Conservation (phyloP, 2,113 vertebrate species). For the Neolamprologus fasciatus region DNA sequence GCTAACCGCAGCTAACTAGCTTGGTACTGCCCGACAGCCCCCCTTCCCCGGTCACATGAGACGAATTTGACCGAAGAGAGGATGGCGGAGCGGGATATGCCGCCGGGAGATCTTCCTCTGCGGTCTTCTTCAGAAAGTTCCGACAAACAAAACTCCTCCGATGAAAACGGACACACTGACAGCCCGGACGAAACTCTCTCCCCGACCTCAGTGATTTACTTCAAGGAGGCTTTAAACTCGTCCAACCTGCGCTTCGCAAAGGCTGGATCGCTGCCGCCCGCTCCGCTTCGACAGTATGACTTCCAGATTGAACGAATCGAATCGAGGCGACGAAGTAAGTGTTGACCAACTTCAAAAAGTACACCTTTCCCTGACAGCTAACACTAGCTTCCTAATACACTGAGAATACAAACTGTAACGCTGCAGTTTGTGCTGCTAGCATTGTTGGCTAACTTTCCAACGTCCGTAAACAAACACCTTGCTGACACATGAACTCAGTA, state of each 20-base stretch:
- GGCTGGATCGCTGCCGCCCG: slow-evolving; percentile 11
- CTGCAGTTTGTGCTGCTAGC: not conserved
- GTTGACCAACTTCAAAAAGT: not conserved
- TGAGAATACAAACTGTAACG: rapidly evolving
- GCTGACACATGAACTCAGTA: not conserved
- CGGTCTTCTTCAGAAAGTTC: slow-evolving; percentile 21
- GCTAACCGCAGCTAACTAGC: not conserved
- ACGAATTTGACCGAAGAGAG: slow-evolving; percentile 6
- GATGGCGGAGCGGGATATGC: slow-evolving; percentile 54
- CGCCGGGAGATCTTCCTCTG: not conserved
- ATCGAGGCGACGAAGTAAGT: slow-evolving; percentile 67
- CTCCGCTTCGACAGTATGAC: slow-evolving; percentile 55
- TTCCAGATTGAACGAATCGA: slow-evolving; percentile 64
- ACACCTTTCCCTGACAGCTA: rapidly evolving
- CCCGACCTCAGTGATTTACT: slow-evolving; percentile 76
- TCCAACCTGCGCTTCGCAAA: slow-evolving; percentile 48
- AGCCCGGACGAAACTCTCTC: slow-evolving; percentile 71
- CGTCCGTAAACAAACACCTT: not conserved
- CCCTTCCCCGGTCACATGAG: slow-evolving; percentile 37
- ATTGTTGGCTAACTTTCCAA: not conserved
- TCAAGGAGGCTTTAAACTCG: slow-evolving; percentile 71
- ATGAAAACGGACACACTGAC: slow-evolving; percentile 59
- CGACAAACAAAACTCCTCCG: not conserved
- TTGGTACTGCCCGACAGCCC: not conserved
- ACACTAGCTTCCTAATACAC: not conserved